Base-by-base conservation (phyloP, 2,113 vertebrate genomes). In the Ammospiza nelsoni region DNA sequence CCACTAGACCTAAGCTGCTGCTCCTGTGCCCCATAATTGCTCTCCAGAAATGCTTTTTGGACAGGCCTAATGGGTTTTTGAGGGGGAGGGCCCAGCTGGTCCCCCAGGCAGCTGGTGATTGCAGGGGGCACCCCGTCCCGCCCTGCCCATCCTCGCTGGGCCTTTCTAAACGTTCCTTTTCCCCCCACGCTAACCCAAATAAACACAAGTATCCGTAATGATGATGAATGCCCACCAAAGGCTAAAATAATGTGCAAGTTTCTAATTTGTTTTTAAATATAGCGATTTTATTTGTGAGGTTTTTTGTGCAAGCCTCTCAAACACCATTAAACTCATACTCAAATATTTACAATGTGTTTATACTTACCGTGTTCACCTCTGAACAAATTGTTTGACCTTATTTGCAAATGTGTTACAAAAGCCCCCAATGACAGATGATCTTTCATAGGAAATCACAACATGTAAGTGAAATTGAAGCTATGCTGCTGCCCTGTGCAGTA, bases 361-460 rank as follows among this genome's bases (percentile, higher is more conserved):
- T 97, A 96, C 94, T 97, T 88, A 96, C 94, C 15, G 67, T 84
- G 94, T 92, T 95, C 95, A 95, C 96, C 96, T 95, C 92, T 91
- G 95, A 96, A 96, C 95, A 95, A 96, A 97, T 96, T 97, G 96
- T 97, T 97, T 97, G 97, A 97, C 96, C 97, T 97, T 95, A 95
- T 97, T 97, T 97, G 95, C 96, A 93, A 97, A 97, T 95, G 95
- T 95, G 94, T 97, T 95, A 84, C 78, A 33, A 94, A 94, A 94
- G 82, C 94, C 69, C 87, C 37, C 84, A 58, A 75, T 95, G 97
- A 97, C 96, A 92, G 95, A 97, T 97, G 96, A 97, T 95, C 96
- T 95, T 97, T 97, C 95, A 95, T 83, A 92, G 92, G 93, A 94
- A 97, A 96, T 97, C 96, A 96, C 94, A 97, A 96, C 95, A 96